Evolutionary conservation across 2,113 vertebrate genomes (phyloP).

Genomic region (Raja brachyura): DNA sequence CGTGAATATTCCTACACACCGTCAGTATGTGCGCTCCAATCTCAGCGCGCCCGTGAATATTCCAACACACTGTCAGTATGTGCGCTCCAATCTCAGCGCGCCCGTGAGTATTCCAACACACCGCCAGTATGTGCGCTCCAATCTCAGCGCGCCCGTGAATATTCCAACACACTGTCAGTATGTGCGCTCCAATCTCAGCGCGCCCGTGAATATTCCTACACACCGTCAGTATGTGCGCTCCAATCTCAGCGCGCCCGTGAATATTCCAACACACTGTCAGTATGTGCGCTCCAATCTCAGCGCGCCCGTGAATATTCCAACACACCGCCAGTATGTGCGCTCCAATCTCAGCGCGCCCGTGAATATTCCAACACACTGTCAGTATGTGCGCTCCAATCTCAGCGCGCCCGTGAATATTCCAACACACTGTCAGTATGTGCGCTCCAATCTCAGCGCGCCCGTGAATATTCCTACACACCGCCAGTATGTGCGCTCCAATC

Average conservation of each 20-base stretch:
- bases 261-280: background rate
- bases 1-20: background rate
- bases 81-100: too few relatives aligned
- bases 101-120: background rate
- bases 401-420: background rate
- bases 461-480: background rate
- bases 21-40: background rate
- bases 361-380: background rate
- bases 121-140: background rate
- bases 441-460: too few relatives aligned
- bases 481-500: too few relatives aligned
- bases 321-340: background rate
- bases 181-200: too few relatives aligned
- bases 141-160: background rate
- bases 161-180: background rate
- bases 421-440: background rate
- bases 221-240: background rate
- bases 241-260: background rate
- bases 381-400: too few relatives aligned
- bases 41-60: background rate
- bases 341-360: too few relatives aligned
- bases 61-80: background rate
- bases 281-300: too few relatives aligned
- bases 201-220: background rate
- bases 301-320: background rate